Base-by-base conservation (phyloP, 1,140 invertebrate species). In the Diabrotica virgifera region DNA sequence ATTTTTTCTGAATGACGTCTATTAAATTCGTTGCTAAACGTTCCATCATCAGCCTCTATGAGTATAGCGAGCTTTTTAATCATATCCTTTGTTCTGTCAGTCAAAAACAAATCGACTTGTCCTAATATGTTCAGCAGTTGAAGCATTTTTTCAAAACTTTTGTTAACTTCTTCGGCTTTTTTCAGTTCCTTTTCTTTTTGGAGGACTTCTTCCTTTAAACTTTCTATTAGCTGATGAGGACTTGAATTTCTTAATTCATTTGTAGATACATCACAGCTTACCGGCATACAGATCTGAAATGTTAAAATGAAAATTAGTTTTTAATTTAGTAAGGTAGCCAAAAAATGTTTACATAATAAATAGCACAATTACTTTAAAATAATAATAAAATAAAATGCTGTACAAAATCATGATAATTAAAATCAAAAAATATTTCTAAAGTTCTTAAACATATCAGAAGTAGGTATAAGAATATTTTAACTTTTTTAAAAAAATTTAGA, bases 61-160 rank as follows among this genome's bases (percentile, higher is more conserved):
- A 77, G 64, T 7, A 73, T 63, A 6, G 77, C 71, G 35, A 78
- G 53, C 70, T 77, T 77, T 64, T 73, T 74, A 12, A 77, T 67
- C 11, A 75, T 53, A 0, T 59, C 58, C 46, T 63, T 70, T 6
- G 74, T 76, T 59, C 75, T 51, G 60, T 78, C 75, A 5, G 73
- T 73, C 12, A 78, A 54, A 64, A 76, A 78, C 5, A 71, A 70
- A 64, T 77, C 76, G 11, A 78, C 72, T 66, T 78, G 77, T 13
- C 76, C 76, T 46, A 78, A 65, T 64, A 78, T 75, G 55, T 72
- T 76, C 3, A 77, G 73, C 5, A 78, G 63, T 56, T 78, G 74
- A 36, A 77, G 72, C 69, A 78, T 74, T 58, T 70, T 71, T 52
- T 77, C 77, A 59, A 78, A 76, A 61, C 72, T 74, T 57, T 69